Percentiles rank a stretch among this genome's conserved stretches.
These are phyloP conservation scores for Drosophila ercepeae DNA, from an alignment of 1,140 invertebrate genomes.

Conservation along the genomic window DNA sequence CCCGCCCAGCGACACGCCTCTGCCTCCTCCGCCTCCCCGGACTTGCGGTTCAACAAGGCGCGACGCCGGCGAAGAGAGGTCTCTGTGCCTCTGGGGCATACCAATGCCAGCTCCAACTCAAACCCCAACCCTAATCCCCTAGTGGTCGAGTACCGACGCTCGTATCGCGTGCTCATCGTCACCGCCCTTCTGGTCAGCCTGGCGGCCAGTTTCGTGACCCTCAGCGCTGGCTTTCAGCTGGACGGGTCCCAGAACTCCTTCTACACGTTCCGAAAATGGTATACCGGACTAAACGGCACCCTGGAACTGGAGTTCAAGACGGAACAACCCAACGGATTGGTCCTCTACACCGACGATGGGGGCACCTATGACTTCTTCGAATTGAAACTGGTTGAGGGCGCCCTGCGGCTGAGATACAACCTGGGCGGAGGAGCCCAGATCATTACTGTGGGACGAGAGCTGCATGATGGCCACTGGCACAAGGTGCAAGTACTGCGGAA, in stretches of 20 bases:
- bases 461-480: constrained; percentile 96
- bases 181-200: constrained; percentile 66
- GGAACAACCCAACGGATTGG: constrained; percentile 93
- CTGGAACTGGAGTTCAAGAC: constrained; percentile 97
- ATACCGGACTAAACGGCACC: constrained; percentile 92
- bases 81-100: background rate
- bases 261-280: constrained; percentile 96
- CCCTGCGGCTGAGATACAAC: constrained; percentile 93
- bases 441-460: constrained; percentile 92
- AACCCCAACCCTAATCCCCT: constrained; percentile 8
- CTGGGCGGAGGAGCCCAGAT: constrained; percentile 94
- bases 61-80: constrained; percentile 62
- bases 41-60: constrained; percentile 69
- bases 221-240: constrained; percentile 87
- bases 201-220: constrained; percentile 63
- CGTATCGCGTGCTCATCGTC: constrained; percentile 69
- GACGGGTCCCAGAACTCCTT: constrained; percentile 94
- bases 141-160: constrained; percentile 61
- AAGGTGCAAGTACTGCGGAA: constrained; percentile 91
- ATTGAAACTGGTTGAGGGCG: constrained; percentile 95
- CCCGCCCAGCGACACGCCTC: constrained; percentile 28
- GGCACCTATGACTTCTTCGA: constrained; percentile 98
- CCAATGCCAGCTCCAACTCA: constrained; percentile 6
- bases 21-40: constrained; percentile 43
- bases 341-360: constrained; percentile 97